Percentiles rank a stretch among this genome's conserved stretches.
These are phyloP conservation scores for Incurvaria masculella DNA, from an alignment of 2,888 invertebrate species.

Conservation along the genomic window DNA sequence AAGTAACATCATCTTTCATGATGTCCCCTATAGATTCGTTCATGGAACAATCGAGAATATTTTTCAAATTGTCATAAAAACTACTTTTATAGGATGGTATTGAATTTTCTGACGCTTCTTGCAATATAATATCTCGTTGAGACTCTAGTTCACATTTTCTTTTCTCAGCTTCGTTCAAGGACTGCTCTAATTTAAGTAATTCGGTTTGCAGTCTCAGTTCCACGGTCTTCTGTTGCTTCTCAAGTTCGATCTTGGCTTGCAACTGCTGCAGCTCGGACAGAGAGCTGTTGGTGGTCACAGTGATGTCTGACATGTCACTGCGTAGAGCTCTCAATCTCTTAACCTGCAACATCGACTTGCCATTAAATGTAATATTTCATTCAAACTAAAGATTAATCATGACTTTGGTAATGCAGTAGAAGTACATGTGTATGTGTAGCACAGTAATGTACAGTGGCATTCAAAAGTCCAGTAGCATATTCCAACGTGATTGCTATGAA, in stretches of 20 bases:
- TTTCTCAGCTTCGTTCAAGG: slow-evolving; percentile 34
- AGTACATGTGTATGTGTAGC: too few relatives aligned
- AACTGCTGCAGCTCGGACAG: not conserved
- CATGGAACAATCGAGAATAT: slow-evolving; percentile 27
- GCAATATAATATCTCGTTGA: slow-evolving; percentile 34
- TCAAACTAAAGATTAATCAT: not conserved
- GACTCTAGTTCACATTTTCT: slow-evolving; percentile 40
- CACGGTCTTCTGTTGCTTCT: slow-evolving; percentile 28
- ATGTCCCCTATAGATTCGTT: slow-evolving; percentile 3
- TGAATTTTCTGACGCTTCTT: slow-evolving; percentile 26
- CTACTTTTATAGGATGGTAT: slow-evolving; percentile 45
- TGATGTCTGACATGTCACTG: slow-evolving; percentile 3
- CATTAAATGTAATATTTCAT: slow-evolving; percentile 1
- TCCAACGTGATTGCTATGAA: too few relatives aligned
- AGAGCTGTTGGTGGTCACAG: not conserved
- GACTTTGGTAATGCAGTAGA: not conserved
- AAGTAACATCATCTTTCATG: not conserved
- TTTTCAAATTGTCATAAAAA: slow-evolving; percentile 50
- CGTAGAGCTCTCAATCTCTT: slow-evolving; percentile 12
- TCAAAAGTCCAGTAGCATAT: too few relatives aligned
- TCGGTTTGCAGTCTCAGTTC: slow-evolving; percentile 26
- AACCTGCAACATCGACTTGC: slow-evolving; percentile 13
- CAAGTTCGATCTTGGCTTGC: slow-evolving; percentile 17
- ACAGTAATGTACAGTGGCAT: too few relatives aligned
- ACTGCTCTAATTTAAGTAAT: slow-evolving; percentile 28